Evolutionary conservation across 1,140 invertebrate species (phyloP).

Genomic region (Polyergus mexicanus): DNA sequence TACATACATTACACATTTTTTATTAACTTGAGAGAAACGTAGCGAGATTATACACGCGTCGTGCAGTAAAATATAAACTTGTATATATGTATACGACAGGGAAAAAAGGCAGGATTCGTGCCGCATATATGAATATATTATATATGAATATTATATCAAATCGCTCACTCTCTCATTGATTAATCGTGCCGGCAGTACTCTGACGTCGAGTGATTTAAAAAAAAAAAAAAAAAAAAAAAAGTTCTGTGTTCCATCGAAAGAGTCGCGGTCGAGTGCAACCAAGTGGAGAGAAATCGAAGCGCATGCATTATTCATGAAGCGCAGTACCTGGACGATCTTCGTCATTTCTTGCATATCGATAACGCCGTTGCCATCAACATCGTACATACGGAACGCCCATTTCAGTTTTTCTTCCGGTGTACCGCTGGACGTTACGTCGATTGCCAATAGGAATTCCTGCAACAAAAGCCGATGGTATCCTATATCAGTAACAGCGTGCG

Average conservation of each 20-base stretch:
- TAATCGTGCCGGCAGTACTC: slow-evolving; percentile 15
- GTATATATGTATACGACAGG: no score
- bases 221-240: slow-evolving; percentile 50
- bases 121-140: neutral
- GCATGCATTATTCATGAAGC: slow-evolving; percentile 49
- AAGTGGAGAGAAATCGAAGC: slow-evolving; percentile 58
- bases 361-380: slow-evolving; percentile 99
- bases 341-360: slow-evolving; percentile 99
- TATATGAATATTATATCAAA: neutral
- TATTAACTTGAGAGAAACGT: neutral
- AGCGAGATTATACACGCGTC: neutral
- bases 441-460: slow-evolving; percentile 98
- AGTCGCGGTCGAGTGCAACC: slow-evolving; percentile 41
- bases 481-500: slow-evolving; percentile 19
- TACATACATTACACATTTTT: neutral
- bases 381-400: slow-evolving; percentile 99
- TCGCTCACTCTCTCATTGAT: slow-evolving; percentile 28
- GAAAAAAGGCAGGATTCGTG: neutral
- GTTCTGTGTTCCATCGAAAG: slow-evolving; percentile 20
- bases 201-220: slow-evolving; percentile 58
- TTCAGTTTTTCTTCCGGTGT: slow-evolving; percentile 99
- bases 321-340: slow-evolving; percentile 95
- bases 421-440: slow-evolving; percentile 98
- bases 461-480: slow-evolving; percentile 76
- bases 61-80: neutral